Percentiles rank a stretch among this genome's conserved stretches.
Conservation (phyloP, 2,797 vertebrate species). For the Xenopus petersii region DNA sequence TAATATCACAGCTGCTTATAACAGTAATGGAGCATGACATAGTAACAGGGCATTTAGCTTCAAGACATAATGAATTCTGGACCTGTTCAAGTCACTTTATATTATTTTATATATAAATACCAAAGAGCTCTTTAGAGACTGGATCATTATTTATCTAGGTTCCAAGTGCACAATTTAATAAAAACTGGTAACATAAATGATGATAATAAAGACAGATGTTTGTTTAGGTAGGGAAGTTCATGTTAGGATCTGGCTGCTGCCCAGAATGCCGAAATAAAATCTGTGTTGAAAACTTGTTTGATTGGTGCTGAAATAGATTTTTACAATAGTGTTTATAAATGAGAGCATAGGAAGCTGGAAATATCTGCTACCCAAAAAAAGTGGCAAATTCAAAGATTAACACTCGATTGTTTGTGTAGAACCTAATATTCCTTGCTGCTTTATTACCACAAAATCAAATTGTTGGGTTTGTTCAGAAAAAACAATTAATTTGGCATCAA, state of each 20-base stretch:
- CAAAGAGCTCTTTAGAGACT: not conserved
- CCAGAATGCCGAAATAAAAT: constrained; percentile 16
- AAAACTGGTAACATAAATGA: constrained; percentile 4
- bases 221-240: constrained; percentile 1
- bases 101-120: constrained; percentile 15
- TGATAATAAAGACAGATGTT: constrained; percentile 19
- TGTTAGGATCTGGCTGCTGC: constrained; percentile 20
- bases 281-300: constrained; percentile 16
- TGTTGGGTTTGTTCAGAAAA: no score
- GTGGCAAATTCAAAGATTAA: no score
- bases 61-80: constrained; percentile 8
- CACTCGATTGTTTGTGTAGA: no score
- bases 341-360: no score
- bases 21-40: constrained; percentile 27
- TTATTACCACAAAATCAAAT: no score
- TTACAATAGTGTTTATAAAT: no score
- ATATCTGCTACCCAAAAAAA: no score
- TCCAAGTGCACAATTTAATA: constrained; percentile 8
- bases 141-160: constrained; percentile 8
- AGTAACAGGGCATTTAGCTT: constrained; percentile 16
- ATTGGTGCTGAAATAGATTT: not conserved
- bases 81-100: constrained; percentile 15
- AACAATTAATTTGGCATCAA: no score
- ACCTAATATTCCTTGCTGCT: no score
- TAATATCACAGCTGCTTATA: constrained; percentile 12